Conservation (phyloP, 1,140 invertebrate species). For the Psilanteris sp. region DNA sequence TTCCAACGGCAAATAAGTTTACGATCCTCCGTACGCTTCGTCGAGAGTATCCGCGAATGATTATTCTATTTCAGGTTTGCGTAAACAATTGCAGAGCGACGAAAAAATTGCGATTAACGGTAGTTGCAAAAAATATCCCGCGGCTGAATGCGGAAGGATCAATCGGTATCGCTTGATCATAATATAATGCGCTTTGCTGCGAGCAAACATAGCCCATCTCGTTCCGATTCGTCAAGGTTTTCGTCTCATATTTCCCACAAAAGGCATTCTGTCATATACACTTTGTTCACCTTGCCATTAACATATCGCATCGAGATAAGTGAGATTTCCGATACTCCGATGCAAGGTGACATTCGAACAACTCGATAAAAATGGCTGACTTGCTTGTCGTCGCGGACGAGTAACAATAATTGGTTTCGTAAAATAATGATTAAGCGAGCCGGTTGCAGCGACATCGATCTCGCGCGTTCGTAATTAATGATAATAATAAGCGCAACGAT, state of each 20-base stretch:
- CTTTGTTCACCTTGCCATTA: constrained; percentile 5
- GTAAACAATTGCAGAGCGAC: constrained; percentile 19
- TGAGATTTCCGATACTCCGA: background rate
- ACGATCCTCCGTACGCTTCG: too few relatives aligned
- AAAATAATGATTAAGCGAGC: constrained; percentile 28
- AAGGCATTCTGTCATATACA: too few relatives aligned
- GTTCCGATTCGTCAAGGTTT: constrained; percentile 69
- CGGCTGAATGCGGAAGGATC: constrained; percentile 58
- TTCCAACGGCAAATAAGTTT: constrained; percentile 27
- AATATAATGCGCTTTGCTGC: constrained; percentile 49
- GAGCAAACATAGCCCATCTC: constrained; percentile 64
- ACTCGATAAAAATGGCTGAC: constrained; percentile 9
- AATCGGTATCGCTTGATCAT: constrained; percentile 65
- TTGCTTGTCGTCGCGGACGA: constrained; percentile 19
- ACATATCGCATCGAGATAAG: constrained; percentile 19
- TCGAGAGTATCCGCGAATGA: too few relatives aligned
- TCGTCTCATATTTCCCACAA: too few relatives aligned
- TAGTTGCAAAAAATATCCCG: constrained; percentile 31
- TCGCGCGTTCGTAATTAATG: constrained; percentile 10
- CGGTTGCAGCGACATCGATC: constrained; percentile 1
- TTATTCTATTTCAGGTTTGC: background rate
- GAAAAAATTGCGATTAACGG: constrained; percentile 15
- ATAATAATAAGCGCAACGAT: constrained; percentile 19
- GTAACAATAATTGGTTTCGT: constrained; percentile 36
- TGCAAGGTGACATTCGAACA: constrained; percentile 1